Evolutionary conservation across 2,113 vertebrate genomes (phyloP).

Genomic region (Echinops telfairi): DNA sequence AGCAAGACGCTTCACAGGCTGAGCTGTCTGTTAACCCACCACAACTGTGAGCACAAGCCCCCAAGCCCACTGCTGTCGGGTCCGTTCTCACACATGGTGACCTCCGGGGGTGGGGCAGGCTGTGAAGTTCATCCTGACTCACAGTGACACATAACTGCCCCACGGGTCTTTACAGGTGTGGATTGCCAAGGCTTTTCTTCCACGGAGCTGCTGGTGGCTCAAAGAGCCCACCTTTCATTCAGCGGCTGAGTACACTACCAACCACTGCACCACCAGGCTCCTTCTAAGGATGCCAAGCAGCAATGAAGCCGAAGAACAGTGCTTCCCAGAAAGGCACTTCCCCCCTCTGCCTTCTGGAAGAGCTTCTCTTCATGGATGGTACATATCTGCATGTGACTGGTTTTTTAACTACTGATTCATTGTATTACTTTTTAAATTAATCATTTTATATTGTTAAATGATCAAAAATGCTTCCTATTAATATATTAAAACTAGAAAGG

Average conservation of each 20-base stretch:
- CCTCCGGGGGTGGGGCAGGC: no score
- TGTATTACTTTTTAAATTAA: not conserved
- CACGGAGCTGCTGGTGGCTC: not conserved
- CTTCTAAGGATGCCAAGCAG: not conserved
- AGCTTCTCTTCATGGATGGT: conserved; percentile 7
- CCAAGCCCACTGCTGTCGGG: not conserved
- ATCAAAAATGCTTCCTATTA: conserved; percentile 40
- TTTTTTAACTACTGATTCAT: conserved; percentile 41
- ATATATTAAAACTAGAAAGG: conserved; percentile 53
- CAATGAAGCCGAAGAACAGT: not conserved
- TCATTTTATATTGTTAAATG: conserved; percentile 55
- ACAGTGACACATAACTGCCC: not conserved
- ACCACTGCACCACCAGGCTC: not conserved
- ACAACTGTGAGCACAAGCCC: not conserved
- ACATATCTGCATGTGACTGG: not conserved
- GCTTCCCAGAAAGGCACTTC: not conserved
- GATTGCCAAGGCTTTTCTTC: not conserved
- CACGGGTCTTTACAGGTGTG: not conserved
- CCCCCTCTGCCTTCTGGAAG: not conserved
- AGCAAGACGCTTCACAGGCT: not conserved
- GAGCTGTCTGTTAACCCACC: not conserved
- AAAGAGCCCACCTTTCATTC: not conserved
- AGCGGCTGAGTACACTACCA: not conserved
- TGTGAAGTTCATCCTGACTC: not conserved
- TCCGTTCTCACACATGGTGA: not conserved